Percentiles rank a stretch among this genome's conserved stretches.
Evolutionary conservation across 92 coral and sea anemone species (phyloP).

Genomic region (Zoanthus sociatus): DNA sequence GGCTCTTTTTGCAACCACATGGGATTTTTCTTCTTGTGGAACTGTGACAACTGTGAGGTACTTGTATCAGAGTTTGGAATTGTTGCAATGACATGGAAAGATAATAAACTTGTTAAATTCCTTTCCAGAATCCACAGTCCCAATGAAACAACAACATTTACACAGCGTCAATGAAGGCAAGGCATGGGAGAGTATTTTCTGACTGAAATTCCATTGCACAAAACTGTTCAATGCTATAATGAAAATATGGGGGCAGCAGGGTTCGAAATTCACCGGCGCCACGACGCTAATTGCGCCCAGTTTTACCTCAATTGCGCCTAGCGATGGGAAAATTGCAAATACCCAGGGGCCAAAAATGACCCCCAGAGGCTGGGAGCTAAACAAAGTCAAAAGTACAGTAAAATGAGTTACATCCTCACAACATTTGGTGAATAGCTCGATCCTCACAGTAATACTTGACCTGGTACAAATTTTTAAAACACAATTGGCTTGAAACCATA

Average conservation of each 20-base stretch:
- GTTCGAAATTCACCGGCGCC: too few relatives aligned
- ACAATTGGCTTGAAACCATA: too few relatives aligned
- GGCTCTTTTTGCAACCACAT: conserved; percentile 22
- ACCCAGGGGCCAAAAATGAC: too few relatives aligned
- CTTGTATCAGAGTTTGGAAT: conserved; percentile 32
- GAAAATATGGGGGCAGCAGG: conserved; percentile 53
- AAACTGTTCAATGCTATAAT: conserved; percentile 48
- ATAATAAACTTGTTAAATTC: conserved; percentile 57
- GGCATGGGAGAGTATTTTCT: conserved; percentile 44
- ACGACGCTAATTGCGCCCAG: too few relatives aligned
- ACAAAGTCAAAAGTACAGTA: too few relatives aligned
- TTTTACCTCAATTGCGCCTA: too few relatives aligned
- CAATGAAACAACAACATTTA: conserved; percentile 41
- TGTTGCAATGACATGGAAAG: conserved; percentile 64
- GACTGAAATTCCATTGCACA: conserved; percentile 46
- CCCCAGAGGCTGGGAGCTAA: too few relatives aligned
- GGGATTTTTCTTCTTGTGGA: conserved; percentile 54
- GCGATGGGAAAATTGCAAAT: too few relatives aligned
- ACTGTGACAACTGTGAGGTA: conserved; percentile 43
- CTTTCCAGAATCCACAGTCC: conserved; percentile 54
- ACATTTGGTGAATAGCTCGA: too few relatives aligned
- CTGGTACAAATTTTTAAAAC: too few relatives aligned
- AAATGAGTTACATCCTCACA: too few relatives aligned
- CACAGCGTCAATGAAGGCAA: conserved; percentile 37
- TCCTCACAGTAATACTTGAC: too few relatives aligned